Base-by-base conservation (phyloP, 2,888 invertebrate genomes). In the Sipunculus nudus region DNA sequence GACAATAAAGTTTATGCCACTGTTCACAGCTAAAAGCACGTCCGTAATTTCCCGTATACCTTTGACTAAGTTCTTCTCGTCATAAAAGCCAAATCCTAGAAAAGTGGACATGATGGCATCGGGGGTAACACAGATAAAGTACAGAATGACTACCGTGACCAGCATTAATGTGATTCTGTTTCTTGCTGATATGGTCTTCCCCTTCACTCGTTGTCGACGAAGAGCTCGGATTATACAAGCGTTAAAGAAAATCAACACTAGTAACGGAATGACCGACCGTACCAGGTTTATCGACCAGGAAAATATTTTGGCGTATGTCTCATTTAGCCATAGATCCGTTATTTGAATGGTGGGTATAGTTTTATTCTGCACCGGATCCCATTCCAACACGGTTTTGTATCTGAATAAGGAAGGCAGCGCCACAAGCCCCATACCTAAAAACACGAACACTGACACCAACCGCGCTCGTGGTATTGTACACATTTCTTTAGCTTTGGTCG, bases 231-330 rank as follows among this genome's bases (percentile, higher is more conserved):
- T 79, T 40, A 81, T 81, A 32, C 76, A 67, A 0, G 70, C 73
- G 61, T 81, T 81, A 16, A 81, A 61, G 57, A 75, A 68, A 38
- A 79, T 73, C 6, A 81, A 71, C 19, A 80, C 74, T 19, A 78
- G 67, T n/a, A 81, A 70, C 1, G 81, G 81, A 53, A 81, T 74
- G 21, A 81, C 72, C 4, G 79, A 78, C 2, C 81, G 71, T 23
- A 80, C 65, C 1, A 74, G 72, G 63, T 78, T 80, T 60, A 78
- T 78, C 23, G 78, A 68, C 78, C 79, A 78, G 8, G 74, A 74
- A 61, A 79, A 81, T 0, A 75, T 74, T 8, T 63, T 63, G 75
- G 78, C 77, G 59, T 81, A 78, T 19, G 58, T 58, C 28, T 75
- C 61, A 54, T 77, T 79, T 3, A 59, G 46, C 26, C 80, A 79